Percentiles rank a stretch among this genome's conserved stretches.
Conservation (phyloP, 2,888 invertebrate genomes). For the Drosophila ezoana region DNA sequence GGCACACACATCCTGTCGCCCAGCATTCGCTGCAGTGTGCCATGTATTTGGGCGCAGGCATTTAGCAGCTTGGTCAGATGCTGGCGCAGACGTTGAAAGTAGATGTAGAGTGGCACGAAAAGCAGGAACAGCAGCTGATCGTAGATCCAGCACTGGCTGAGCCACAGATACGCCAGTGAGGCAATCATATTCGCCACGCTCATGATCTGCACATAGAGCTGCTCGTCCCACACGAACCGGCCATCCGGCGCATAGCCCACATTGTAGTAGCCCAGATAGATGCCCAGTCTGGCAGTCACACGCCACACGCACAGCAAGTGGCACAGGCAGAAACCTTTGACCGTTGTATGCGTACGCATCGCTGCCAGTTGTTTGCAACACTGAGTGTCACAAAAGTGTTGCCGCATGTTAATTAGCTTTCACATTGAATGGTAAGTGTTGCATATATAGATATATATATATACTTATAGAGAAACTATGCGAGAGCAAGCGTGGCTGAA, state of each 20-base stretch:
- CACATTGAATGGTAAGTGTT: slow-evolving; percentile 25
- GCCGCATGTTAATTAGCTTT: slow-evolving; percentile 30
- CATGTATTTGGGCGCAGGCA: slow-evolving; percentile 32
- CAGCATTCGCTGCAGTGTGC: slow-evolving; percentile 26
- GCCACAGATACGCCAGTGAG: slow-evolving; percentile 38
- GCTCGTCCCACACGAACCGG: slow-evolving; percentile 51
- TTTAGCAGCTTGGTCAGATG: slow-evolving; percentile 50
- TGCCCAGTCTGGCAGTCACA: slow-evolving; percentile 36
- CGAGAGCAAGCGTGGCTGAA: slow-evolving; percentile 3
- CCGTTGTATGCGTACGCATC: slow-evolving; percentile 39
- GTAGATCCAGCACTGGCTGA: slow-evolving; percentile 56
- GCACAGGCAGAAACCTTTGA: slow-evolving; percentile 60
- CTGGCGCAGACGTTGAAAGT: slow-evolving; percentile 44
- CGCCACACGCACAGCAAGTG: slow-evolving; percentile 61
- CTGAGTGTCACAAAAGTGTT: slow-evolving; percentile 25
- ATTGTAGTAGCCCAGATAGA: slow-evolving; percentile 60
- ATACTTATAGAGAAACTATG: neutral
- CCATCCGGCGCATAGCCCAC: slow-evolving; percentile 29
- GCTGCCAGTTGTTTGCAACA: slow-evolving; percentile 37
- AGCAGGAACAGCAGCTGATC: slow-evolving; percentile 48
- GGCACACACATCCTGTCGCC: slow-evolving; percentile 56
- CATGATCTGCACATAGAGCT: slow-evolving; percentile 58
- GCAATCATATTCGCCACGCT: slow-evolving; percentile 18
- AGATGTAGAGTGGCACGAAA: slow-evolving; percentile 54
- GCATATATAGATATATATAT: neutral